Evolutionary conservation across 2,888 invertebrate species (phyloP).

Genomic region (Exephanes ischioxanthus): DNA sequence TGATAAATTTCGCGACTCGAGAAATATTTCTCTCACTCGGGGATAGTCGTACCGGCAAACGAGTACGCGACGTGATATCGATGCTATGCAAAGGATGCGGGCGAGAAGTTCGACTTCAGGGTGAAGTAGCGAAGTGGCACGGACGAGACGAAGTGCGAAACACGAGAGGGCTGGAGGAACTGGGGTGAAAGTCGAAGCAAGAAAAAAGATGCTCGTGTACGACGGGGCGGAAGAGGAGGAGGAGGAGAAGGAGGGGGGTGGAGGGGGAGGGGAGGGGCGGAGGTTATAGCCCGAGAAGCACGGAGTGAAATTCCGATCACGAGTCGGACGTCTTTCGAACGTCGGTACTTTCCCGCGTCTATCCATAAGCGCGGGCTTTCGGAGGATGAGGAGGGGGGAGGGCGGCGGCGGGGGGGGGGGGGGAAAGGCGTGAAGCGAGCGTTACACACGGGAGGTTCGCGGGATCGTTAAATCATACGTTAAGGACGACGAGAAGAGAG

Average conservation of each 20-base stretch:
- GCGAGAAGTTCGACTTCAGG: conserved; percentile 33
- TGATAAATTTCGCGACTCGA: conserved; percentile 11
- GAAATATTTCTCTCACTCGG: neutral
- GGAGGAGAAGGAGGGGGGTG: no score
- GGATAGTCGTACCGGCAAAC: neutral
- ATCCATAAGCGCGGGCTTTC: conserved; percentile 18
- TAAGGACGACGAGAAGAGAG: conserved; percentile 47
- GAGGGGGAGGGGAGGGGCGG: conserved; percentile 36
- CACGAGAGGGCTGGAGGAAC: neutral
- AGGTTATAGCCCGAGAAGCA: conserved; percentile 60
- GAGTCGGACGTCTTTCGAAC: conserved; percentile 75
- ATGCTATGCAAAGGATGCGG: conserved; percentile 46
- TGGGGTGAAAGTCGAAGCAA: neutral
- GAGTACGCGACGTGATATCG: conserved; percentile 39
- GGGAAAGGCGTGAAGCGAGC: conserved; percentile 13
- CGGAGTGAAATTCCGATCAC: conserved; percentile 75
- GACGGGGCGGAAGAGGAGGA: conserved; percentile 7
- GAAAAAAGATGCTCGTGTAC: conserved; percentile 2
- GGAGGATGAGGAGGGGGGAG: neutral
- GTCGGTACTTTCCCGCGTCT: conserved; percentile 55
- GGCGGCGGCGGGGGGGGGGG: neutral
- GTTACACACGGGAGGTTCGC: conserved; percentile 54
- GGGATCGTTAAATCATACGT: conserved; percentile 76
- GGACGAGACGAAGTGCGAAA: conserved; percentile 6
- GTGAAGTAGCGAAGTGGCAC: neutral